A percentile compares a stretch with the other conserved stretches of the same genome.
Conservation (phyloP, 2,888 invertebrate genomes). For the Macrophya alboannulata region DNA sequence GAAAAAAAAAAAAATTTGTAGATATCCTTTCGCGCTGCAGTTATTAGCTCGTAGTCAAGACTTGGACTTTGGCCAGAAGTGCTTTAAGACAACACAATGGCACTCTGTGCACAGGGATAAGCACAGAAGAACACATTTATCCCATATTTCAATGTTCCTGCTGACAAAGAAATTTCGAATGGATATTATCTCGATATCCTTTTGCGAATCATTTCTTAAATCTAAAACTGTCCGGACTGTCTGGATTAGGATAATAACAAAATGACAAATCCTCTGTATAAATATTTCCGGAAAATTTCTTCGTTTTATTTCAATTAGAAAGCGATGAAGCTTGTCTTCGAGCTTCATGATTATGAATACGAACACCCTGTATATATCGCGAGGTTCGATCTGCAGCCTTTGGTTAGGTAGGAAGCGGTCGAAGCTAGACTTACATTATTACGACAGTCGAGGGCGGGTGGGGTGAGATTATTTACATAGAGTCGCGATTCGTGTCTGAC, state of each 20-base stretch:
- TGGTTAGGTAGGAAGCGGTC: slow-evolving; percentile 33
- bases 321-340: not conserved
- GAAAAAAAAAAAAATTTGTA: not conserved
- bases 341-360: not conserved
- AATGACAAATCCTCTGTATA: not conserved
- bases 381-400: slow-evolving; percentile 11
- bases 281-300: not conserved
- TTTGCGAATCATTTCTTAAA: not conserved
- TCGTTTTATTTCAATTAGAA: not conserved
- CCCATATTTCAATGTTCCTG: not conserved
- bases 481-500: slow-evolving; percentile 53
- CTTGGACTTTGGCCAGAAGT: slow-evolving; percentile 36
- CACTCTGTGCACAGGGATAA: slow-evolving; percentile 8
- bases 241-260: not conserved
- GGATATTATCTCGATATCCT: too few relatives aligned
- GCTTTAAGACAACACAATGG: slow-evolving; percentile 32
- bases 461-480: slow-evolving; percentile 53
- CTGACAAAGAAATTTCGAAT: not conserved
- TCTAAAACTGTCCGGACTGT: not conserved
- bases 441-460: slow-evolving; percentile 31
- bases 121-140: not conserved
- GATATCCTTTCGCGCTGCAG: not conserved
- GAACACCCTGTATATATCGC: slow-evolving; percentile 1
- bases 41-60: slow-evolving; percentile 40
- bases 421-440: slow-evolving; percentile 44